phyloP scores from a whole-genome alignment of 2,888 invertebrate genomes.

The Microplitis deprimator region DNA sequence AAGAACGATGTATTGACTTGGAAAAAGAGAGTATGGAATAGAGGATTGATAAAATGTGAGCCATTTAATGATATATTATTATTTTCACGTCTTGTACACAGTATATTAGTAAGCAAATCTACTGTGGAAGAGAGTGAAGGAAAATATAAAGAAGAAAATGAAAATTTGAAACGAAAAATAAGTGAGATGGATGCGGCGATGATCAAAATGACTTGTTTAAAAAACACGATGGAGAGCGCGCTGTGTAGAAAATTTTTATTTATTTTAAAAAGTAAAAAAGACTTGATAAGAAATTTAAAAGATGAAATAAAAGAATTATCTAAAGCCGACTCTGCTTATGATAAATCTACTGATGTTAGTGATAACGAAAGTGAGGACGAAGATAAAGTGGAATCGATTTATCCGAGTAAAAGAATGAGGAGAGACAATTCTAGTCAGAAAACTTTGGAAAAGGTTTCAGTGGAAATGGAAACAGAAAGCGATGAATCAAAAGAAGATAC shows the following conservation, averaged over 20 bases:
- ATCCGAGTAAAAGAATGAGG: neutral
- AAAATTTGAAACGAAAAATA: slow-evolving; percentile 39
- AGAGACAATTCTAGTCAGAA: neutral
- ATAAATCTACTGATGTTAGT: slow-evolving; percentile 54
- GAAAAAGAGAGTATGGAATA: slow-evolving; percentile 55
- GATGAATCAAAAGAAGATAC: neutral
- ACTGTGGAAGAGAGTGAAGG: slow-evolving; percentile 30
- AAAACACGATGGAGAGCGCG: slow-evolving; percentile 53
- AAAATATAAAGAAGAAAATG: slow-evolving; percentile 47
- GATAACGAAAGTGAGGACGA: slow-evolving; percentile 32
- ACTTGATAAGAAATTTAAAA: slow-evolving; percentile 54
- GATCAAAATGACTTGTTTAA: slow-evolving; percentile 50
- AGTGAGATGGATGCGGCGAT: slow-evolving; percentile 45
- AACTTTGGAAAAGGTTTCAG: neutral
- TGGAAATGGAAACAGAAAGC: neutral
- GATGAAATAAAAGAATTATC: slow-evolving; percentile 30
- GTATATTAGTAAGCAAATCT: slow-evolving; percentile 46
- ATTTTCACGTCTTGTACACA: slow-evolving; percentile 46
- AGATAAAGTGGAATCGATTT: slow-evolving; percentile 18
- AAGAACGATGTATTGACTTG: slow-evolving; percentile 51
- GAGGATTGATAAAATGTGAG: slow-evolving; percentile 53
- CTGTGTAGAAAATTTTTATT: slow-evolving; percentile 56
- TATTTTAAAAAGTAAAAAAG: slow-evolving; percentile 60
- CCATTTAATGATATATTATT: slow-evolving; percentile 44
- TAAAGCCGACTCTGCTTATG: slow-evolving; percentile 37